Evolutionary conservation across 2,888 invertebrate genomes (phyloP).

Genomic region (Drosophila sordidula): DNA sequence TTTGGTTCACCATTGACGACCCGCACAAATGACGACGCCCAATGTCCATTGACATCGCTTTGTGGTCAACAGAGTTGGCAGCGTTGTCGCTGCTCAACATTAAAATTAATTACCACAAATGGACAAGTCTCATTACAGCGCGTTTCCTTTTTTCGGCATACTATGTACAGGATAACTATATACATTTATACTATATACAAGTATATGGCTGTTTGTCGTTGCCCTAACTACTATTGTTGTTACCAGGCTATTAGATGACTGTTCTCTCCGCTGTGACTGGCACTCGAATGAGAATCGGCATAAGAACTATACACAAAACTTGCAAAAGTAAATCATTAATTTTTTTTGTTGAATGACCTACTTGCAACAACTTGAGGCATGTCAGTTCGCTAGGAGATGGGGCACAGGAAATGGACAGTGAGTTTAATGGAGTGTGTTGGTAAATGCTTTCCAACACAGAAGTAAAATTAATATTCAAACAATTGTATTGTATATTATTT

Average conservation of each 20-base stretch:
- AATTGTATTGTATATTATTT: too few relatives aligned
- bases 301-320: slow-evolving; percentile 48
- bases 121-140: slow-evolving; percentile 71
- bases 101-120: slow-evolving; percentile 80
- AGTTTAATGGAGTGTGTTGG: not conserved
- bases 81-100: slow-evolving; percentile 61
- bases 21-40: slow-evolving; percentile 58
- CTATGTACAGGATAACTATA: slow-evolving; percentile 23
- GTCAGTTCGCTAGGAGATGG: slow-evolving; percentile 5
- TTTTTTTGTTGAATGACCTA: slow-evolving; percentile 33
- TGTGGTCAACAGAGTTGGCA: slow-evolving; percentile 46
- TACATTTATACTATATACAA: not conserved
- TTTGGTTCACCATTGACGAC: slow-evolving; percentile 43
- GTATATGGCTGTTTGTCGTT: slow-evolving; percentile 1
- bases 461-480: too few relatives aligned
- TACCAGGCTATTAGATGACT: slow-evolving; percentile 40
- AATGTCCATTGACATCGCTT: slow-evolving; percentile 68
- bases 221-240: slow-evolving; percentile 40
- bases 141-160: slow-evolving; percentile 37
- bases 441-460: not conserved
- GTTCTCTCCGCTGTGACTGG: slow-evolving; percentile 31
- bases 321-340: slow-evolving; percentile 70
- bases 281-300: slow-evolving; percentile 28
- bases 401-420: not conserved
- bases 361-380: slow-evolving; percentile 21